phyloP scores from a whole-genome alignment of 37 sponge, comb jelly and placozoan genomes.

The Beroe forskalii region DNA sequence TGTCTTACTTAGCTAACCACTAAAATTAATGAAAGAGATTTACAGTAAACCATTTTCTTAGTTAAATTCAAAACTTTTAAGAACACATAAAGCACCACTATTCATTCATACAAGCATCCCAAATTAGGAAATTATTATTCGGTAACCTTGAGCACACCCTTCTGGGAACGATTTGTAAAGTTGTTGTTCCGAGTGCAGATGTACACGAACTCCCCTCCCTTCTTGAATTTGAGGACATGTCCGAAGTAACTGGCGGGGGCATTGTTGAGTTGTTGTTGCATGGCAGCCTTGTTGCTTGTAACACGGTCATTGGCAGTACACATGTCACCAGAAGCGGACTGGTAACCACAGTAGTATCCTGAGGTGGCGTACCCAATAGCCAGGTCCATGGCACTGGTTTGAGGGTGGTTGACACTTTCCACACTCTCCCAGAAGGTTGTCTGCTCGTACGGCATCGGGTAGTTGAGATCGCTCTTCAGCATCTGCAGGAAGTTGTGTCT shows the following conservation, averaged over 20 bases:
- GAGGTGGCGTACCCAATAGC: slow-evolving; percentile 43
- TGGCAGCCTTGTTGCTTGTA: slow-evolving; percentile 25
- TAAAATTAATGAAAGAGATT: too few species aligned
- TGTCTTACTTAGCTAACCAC: too few species aligned
- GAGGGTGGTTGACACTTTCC: slow-evolving; percentile 27
- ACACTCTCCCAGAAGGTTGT: slow-evolving; percentile 78
- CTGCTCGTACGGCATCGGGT: slow-evolving; percentile 83
- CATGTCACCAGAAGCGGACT: neutral
- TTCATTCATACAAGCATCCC: too few species aligned
- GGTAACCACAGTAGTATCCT: slow-evolving; percentile 51
- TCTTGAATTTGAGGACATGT: slow-evolving; percentile 28
- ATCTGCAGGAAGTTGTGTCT: slow-evolving; percentile 65
- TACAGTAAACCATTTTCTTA: too few species aligned
- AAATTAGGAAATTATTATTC: too few species aligned
- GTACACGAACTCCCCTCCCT: slow-evolving; percentile 80
- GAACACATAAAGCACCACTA: too few species aligned
- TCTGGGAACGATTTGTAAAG: slow-evolving; percentile 98
- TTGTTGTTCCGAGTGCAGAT: slow-evolving; percentile 97
- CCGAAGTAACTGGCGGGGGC: slow-evolving; percentile 80
- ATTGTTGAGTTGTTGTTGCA: slow-evolving; percentile 89
- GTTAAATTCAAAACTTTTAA: too few species aligned
- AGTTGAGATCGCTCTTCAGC: slow-evolving; percentile 72
- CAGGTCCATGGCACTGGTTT: slow-evolving; percentile 12
- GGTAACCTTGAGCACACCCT: slow-evolving; percentile 74
- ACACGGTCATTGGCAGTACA: neutral